Evolutionary conservation across 2,113 vertebrate species (phyloP), one percentile per base, ranked within the genome.

Genomic region (Leptocoma aspasia): DNA sequence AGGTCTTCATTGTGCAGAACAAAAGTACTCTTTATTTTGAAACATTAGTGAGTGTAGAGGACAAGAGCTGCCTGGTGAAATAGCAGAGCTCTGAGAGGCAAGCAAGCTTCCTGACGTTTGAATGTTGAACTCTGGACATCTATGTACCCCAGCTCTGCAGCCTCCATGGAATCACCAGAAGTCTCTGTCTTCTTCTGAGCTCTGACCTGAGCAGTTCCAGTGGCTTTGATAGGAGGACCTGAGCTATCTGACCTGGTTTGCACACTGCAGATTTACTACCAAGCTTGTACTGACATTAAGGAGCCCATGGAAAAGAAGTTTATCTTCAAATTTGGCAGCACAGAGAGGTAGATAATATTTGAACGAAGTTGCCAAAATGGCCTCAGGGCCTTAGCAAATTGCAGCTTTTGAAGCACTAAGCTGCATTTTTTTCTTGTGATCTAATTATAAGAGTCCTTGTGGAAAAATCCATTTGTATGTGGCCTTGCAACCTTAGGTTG

Each of bases 391-490:
- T 71, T 83, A 93, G 79, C 71, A 86, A 93, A 88, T 92, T 83
- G 75, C 71, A 83, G 73, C 87, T 94, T 94, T 95, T 94, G 90
- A 95, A 95, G 52, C 56, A 63, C 76, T 75, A 80, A 86, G n/a
- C 63, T 94, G 71, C 64, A 56, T 96, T 94, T 97, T 95, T 95
- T 68, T 52, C 85, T 78, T 86, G 44, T 93, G 85, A 96, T 88
- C 77, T 93, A 86, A 93, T 95, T 93, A 86, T 76, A 80, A 92
- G 63, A 88, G 88, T 71, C 20, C 11, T 15, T 53, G n/a, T 52
- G 28, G 71, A 90, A 95, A 96, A 94, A 83, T 35, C 54, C 12
- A 35, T 85, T 73, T 90, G 50, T 82, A 88, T 92, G 50, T 86
- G 57, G 64, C 56, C 52, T 83, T 86, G 79, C 77, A 94, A 37